Conservation (phyloP, 2,113 vertebrate species). For the Indri indri region DNA sequence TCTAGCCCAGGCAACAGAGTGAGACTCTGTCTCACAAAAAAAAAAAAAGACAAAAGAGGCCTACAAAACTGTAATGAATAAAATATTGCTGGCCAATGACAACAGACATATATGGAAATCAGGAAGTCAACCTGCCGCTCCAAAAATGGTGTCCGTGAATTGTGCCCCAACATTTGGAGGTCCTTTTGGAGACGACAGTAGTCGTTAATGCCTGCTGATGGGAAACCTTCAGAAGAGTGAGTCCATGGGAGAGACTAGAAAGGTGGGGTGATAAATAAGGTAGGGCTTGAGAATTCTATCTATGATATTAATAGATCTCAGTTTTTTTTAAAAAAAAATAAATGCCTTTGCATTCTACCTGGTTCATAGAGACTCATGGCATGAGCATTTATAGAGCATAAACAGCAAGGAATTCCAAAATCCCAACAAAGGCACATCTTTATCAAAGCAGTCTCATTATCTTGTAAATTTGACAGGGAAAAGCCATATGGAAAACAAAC, state of each 20-base stretch:
- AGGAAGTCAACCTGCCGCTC: not conserved
- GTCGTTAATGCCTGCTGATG: not conserved
- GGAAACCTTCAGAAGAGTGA: not conserved
- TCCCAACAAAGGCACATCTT: not conserved
- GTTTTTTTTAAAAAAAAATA: not conserved
- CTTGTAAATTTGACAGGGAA: constrained; percentile 12
- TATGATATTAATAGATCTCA: not conserved
- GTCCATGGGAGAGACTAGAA: not conserved
- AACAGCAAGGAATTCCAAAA: not conserved
- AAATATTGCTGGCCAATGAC: constrained; percentile 58
- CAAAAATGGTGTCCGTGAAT: not conserved
- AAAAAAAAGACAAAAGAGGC: not conserved
- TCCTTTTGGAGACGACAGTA: not conserved
- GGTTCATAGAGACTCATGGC: not conserved
- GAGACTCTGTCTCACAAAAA: no score
- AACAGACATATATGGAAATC: constrained; percentile 38
- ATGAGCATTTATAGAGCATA: not conserved
- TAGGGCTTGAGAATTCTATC: not conserved
- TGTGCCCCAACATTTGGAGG: no score
- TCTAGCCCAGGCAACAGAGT: no score
- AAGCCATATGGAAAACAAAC: constrained; percentile 31
- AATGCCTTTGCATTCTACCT: not conserved
- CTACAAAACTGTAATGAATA: constrained; percentile 51
- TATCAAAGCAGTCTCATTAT: not conserved
- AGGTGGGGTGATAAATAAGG: not conserved